Percentiles rank a stretch among this genome's conserved stretches.
Conservation (phyloP, 2,113 vertebrate species). For the Corvus cornix region DNA sequence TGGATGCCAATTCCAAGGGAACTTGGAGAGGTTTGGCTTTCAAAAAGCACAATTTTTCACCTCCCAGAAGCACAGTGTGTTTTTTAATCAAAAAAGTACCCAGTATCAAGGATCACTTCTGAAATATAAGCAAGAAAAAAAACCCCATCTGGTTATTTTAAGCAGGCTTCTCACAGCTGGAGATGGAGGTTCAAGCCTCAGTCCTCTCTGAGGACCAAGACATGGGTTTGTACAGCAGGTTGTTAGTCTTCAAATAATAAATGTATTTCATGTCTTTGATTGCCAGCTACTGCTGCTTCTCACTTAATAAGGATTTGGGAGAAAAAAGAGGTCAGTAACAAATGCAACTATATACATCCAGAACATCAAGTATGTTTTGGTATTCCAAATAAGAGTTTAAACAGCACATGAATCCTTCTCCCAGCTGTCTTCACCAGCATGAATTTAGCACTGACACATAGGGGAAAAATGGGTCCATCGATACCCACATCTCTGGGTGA, state of each 20-base stretch:
- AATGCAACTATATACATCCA: not conserved
- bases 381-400: not conserved
- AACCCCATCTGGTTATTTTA: not conserved
- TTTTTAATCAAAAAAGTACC: not conserved
- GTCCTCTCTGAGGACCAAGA: not conserved
- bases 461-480: not conserved
- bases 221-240: not conserved
- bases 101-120: not conserved
- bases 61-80: not conserved
- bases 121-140: not conserved
- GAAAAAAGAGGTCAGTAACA: not conserved
- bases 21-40: not conserved
- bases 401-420: not conserved
- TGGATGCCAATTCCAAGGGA: not conserved
- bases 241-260: not conserved
- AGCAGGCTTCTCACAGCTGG: not conserved
- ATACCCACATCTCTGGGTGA: accelerated
- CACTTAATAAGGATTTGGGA: not conserved
- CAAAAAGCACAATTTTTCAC: not conserved
- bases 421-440: not conserved
- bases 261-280: not conserved
- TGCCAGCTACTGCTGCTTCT: not conserved
- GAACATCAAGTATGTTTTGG: not conserved
- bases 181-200: not conserved
- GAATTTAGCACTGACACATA: accelerated